Percentiles rank a stretch among this genome's conserved stretches.
Evolutionary conservation across 2,888 invertebrate genomes (phyloP).

Genomic region (Diaperis boleti): DNA sequence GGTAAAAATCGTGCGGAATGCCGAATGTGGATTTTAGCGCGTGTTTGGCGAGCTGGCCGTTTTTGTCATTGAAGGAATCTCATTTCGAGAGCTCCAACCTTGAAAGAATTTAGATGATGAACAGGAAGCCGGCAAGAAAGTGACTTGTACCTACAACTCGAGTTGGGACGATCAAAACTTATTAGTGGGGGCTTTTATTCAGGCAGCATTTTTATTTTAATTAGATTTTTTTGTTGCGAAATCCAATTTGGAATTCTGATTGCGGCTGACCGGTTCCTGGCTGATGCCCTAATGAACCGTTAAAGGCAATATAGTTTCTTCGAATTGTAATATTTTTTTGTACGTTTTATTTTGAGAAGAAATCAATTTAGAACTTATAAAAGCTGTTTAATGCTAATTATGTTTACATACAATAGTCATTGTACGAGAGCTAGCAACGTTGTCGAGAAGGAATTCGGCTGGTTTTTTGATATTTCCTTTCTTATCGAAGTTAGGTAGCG

Average conservation of each 20-base stretch:
- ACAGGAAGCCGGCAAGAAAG: background rate
- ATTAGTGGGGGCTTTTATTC: too few relatives aligned
- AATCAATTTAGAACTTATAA: too few relatives aligned
- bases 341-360: too few relatives aligned
- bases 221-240: background rate
- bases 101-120: background rate
- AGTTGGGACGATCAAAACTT: too few relatives aligned
- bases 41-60: conserved; percentile 37
- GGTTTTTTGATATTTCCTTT: too few relatives aligned
- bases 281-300: background rate
- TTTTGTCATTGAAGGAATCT: background rate
- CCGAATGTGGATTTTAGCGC: conserved; percentile 48
- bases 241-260: background rate
- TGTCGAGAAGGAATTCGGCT: too few relatives aligned
- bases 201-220: background rate
- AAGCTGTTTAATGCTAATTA: too few relatives aligned
- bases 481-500: too few relatives aligned
- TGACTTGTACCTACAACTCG: background rate
- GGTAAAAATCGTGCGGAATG: conserved; percentile 56
- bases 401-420: too few relatives aligned
- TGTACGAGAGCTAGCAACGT: too few relatives aligned
- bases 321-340: too few relatives aligned
- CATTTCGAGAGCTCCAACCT: background rate
- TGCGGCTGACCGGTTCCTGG: background rate
- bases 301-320: too few relatives aligned